Conservation (phyloP, 2,113 vertebrate species). For the Ursus arctos region DNA sequence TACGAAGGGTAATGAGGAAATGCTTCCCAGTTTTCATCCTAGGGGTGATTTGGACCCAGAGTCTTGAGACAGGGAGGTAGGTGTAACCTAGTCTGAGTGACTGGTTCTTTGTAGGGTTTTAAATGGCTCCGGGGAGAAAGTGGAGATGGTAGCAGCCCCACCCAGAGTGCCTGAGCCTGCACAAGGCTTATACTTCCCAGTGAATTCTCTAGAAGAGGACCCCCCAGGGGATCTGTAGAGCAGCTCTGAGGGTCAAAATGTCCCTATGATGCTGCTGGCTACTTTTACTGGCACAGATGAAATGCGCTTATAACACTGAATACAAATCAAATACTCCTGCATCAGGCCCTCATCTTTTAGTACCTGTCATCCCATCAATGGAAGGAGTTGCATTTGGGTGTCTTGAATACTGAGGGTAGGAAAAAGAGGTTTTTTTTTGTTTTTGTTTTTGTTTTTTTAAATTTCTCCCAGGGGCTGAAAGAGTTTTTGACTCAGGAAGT, state of each 20-base stretch:
- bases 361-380: background rate
- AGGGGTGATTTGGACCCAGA: background rate
- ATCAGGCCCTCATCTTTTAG: background rate
- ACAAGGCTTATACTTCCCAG: background rate
- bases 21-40: background rate
- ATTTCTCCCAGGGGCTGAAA: background rate
- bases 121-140: conserved; percentile 38
- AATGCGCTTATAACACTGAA: background rate
- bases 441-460: background rate
- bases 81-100: background rate
- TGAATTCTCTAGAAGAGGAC: background rate
- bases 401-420: background rate
- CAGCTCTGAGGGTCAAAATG: background rate
- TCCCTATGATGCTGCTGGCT: background rate
- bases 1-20: background rate
- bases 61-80: background rate
- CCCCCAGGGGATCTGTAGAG: background rate
- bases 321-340: background rate
- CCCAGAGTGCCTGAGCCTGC: background rate
- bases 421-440: background rate
- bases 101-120: background rate
- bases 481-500: conserved; percentile 57
- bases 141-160: background rate
- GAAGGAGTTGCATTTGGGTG: background rate
- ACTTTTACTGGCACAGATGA: background rate